Percentiles rank a stretch among this genome's conserved stretches.
Evolutionary conservation across 2,888 invertebrate species (phyloP).

Genomic region (Lissocephala sabroskyi): DNA sequence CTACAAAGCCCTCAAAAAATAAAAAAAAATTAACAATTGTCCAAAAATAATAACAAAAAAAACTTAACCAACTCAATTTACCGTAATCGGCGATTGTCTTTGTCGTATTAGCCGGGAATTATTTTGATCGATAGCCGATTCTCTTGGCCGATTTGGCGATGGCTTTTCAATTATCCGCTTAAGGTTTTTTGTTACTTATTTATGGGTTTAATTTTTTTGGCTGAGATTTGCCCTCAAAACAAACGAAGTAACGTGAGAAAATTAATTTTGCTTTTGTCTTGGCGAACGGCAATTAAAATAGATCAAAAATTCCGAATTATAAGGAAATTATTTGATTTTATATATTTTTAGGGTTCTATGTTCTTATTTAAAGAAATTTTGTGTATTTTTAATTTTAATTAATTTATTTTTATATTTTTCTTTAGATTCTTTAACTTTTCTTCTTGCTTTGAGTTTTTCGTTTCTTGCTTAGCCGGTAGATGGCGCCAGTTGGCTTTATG

Average conservation of each 20-base stretch:
- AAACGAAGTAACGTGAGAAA: neutral
- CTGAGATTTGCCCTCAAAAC: no score
- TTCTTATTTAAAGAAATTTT: no score
- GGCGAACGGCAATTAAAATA: neutral
- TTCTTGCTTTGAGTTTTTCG: slow-evolving; percentile 11
- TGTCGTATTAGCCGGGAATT: slow-evolving; percentile 43
- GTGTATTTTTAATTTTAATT: no score
- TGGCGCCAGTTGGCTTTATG: slow-evolving; percentile 49
- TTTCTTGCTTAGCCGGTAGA: no score
- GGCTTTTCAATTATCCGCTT: slow-evolving; percentile 13
- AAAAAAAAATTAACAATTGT: neutral
- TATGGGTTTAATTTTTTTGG: slow-evolving; percentile 28
- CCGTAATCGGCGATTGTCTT: no score
- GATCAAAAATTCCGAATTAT: neutral
- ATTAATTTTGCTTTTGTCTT: neutral
- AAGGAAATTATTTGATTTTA: no score
- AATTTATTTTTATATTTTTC: slow-evolving; percentile 10
- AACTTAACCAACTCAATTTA: no score
- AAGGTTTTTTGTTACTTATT: slow-evolving; percentile 41
- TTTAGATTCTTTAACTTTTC: slow-evolving; percentile 12
- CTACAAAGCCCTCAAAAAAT: no score
- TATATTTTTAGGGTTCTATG: no score
- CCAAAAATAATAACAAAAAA: no score
- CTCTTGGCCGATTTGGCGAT: no score
- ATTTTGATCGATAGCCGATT: no score